Conservation (phyloP, 2,888 invertebrate genomes). For the Emmelina monodactyla region DNA sequence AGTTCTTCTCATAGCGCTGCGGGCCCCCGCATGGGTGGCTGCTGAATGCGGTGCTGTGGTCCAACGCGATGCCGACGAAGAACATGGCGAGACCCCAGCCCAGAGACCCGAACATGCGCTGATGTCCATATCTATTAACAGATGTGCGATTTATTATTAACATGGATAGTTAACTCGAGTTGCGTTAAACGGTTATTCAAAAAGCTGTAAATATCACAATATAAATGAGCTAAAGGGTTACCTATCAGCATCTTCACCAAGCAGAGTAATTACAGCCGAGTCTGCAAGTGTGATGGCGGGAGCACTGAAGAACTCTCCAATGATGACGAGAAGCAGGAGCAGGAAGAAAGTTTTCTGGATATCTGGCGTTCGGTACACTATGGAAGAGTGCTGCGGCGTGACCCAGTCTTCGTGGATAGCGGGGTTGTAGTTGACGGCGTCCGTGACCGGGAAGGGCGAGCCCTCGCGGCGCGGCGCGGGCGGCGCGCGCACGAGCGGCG, state of each 20-base stretch:
- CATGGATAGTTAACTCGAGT: too few species aligned
- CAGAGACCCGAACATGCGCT: constrained; percentile 96
- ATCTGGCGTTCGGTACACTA: constrained; percentile 88
- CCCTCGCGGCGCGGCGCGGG: constrained; percentile 32
- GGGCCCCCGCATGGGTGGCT: constrained; percentile 90
- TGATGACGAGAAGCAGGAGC: constrained; percentile 87
- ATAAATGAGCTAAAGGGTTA: too few species aligned
- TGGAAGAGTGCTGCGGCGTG: constrained; percentile 90
- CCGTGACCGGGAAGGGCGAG: constrained; percentile 78
- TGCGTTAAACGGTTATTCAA: too few species aligned
- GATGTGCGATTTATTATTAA: too few species aligned
- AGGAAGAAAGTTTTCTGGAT: constrained; percentile 97
- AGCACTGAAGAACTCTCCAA: constrained; percentile 97
- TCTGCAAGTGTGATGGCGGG: constrained; percentile 96
- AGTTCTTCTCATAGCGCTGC: constrained; percentile 93
- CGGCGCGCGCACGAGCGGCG: constrained; percentile 21
- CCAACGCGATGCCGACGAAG: constrained; percentile 94
- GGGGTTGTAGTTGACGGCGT: constrained; percentile 78
- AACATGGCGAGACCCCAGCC: constrained; percentile 99
- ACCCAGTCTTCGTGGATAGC: constrained; percentile 78
- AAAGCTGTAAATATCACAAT: too few species aligned
- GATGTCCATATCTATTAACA: constrained; percentile 80
- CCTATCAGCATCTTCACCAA: constrained; percentile 88
- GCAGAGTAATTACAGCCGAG: constrained; percentile 86
- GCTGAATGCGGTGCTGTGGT: constrained; percentile 96